phyloP scores from a whole-genome alignment of 2,113 vertebrate genomes.

The Upupa epops region DNA sequence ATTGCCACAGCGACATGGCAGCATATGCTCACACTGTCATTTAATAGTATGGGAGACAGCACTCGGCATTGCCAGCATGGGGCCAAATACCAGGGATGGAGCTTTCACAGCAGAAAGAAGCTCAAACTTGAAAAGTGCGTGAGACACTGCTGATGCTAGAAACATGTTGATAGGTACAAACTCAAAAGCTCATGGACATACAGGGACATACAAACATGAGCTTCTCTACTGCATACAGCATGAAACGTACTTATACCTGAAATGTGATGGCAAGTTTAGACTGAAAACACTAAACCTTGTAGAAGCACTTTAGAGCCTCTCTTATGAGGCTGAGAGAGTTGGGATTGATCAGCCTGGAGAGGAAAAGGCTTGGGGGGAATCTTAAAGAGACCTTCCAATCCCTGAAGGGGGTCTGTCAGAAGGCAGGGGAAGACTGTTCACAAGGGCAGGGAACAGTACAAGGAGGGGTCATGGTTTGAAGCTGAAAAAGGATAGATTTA shows the following conservation, averaged over 20 bases:
- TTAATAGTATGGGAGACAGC: slow-evolving; percentile 15
- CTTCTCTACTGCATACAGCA: not conserved
- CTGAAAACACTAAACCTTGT: not conserved
- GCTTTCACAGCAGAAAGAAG: not conserved
- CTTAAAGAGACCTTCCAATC: too few species aligned
- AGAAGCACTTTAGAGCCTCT: not conserved
- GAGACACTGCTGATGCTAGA: not conserved
- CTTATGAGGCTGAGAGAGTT: too few species aligned
- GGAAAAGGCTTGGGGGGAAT: too few species aligned
- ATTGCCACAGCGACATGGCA: slow-evolving; percentile 25
- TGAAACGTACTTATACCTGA: not conserved
- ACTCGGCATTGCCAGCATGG: not conserved
- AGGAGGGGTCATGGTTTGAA: too few species aligned
- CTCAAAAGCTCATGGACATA: not conserved
- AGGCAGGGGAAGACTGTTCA: too few species aligned
- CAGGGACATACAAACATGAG: not conserved
- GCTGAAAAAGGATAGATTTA: too few species aligned
- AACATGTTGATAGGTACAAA: not conserved
- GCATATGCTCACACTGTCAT: not conserved
- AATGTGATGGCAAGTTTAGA: not conserved
- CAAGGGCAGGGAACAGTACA: too few species aligned
- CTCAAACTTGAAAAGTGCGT: not conserved
- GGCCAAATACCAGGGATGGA: not conserved
- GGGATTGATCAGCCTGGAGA: too few species aligned
- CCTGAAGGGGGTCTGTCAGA: too few species aligned